Evolutionary conservation across 2,888 invertebrate species (phyloP).

Genomic region (Campoplex nolae): DNA sequence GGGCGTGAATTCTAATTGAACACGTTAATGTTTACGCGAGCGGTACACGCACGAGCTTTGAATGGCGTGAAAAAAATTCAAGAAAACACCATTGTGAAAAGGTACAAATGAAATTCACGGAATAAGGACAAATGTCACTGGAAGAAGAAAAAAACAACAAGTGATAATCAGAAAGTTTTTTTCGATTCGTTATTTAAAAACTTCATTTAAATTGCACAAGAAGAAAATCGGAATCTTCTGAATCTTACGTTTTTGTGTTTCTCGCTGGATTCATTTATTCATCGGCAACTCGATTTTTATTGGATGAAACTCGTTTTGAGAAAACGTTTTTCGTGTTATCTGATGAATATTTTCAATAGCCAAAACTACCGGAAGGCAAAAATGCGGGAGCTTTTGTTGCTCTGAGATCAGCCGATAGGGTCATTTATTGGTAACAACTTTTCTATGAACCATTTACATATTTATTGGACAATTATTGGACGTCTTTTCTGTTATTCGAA

Average conservation of each 20-base stretch:
- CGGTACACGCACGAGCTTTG: slow-evolving; percentile 57
- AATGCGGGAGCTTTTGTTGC: neutral
- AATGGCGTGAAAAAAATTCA: neutral
- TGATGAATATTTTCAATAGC: neutral
- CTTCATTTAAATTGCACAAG: neutral
- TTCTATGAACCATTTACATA: too few species aligned
- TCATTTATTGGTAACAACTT: too few species aligned
- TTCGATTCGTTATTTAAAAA: neutral
- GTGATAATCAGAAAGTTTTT: neutral
- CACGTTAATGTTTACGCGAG: slow-evolving; percentile 21
- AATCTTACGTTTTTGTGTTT: neutral
- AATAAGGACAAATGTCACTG: neutral
- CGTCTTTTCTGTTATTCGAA: too few species aligned
- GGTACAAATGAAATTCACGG: neutral
- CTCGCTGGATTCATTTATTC: neutral
- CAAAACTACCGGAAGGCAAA: neutral
- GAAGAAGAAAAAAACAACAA: neutral
- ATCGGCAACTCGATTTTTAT: neutral
- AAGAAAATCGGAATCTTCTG: neutral
- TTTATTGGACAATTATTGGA: too few species aligned
- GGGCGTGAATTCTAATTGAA: slow-evolving; percentile 29
- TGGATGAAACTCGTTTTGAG: neutral
- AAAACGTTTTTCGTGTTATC: neutral
- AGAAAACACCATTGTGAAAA: slow-evolving; percentile 27
- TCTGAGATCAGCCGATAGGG: too few species aligned